A percentile compares a stretch with the other conserved stretches of the same genome.
phyloP scores from a whole-genome alignment of 1,140 invertebrate species.

The Drosophila pallidifrons region DNA sequence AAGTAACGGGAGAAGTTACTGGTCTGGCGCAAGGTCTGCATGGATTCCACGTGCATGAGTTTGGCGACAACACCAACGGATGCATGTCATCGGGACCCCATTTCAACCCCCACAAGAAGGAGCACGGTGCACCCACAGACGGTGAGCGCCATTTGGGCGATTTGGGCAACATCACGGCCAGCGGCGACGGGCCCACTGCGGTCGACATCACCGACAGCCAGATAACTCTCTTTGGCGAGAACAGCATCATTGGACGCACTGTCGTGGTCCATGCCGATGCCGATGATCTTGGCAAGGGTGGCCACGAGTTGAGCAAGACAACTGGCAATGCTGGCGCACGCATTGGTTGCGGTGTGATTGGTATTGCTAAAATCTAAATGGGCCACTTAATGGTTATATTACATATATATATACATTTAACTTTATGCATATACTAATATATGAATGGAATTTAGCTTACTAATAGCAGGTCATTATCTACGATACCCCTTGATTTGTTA shows the following conservation, averaged over 20 bases:
- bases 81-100: constrained; percentile 98
- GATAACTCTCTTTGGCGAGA: constrained; percentile 90
- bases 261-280: constrained; percentile 96
- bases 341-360: constrained; percentile 99
- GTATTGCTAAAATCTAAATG: constrained; percentile 86
- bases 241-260: constrained; percentile 95
- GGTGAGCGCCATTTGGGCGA: constrained; percentile 94
- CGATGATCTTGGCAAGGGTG: constrained; percentile 97
- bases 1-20: constrained; percentile 89
- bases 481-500: constrained; percentile 58
- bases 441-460: constrained; percentile 15
- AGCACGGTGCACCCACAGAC: constrained; percentile 93
- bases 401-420: constrained; percentile 8
- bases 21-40: constrained; percentile 90
- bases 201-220: constrained; percentile 91
- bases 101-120: constrained; percentile 95
- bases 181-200: constrained; percentile 88
- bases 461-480: constrained; percentile 25
- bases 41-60: constrained; percentile 98
- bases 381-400: constrained; percentile 17
- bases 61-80: constrained; percentile 98
- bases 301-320: constrained; percentile 96
- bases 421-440: constrained; percentile 10
- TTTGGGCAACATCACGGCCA: constrained; percentile 94
- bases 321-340: constrained; percentile 99